phyloP scores from a whole-genome alignment of 2,888 invertebrate genomes.

The Pecten maximus region DNA sequence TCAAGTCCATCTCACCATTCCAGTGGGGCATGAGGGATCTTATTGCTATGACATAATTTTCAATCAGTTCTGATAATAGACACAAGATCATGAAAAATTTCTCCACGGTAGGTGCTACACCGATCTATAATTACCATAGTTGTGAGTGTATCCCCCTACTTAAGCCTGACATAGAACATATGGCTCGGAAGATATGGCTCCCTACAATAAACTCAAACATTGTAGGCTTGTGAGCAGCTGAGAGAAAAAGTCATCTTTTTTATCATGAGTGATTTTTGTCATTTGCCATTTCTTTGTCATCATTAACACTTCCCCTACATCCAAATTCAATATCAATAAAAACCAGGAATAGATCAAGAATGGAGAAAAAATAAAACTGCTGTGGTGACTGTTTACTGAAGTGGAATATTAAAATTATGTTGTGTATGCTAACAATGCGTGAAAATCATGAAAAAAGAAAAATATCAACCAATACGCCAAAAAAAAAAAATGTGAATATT shows the following conservation, averaged over 20 bases:
- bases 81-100: background rate
- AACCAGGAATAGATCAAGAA: background rate
- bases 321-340: background rate
- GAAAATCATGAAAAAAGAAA: background rate
- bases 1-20: background rate
- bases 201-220: background rate
- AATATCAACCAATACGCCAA: background rate
- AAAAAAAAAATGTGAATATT: background rate
- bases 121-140: background rate
- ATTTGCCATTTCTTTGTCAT: background rate
- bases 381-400: background rate
- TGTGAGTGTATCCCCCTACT: background rate
- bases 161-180: slow-evolving; percentile 20
- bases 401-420: background rate
- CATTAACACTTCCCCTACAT: background rate
- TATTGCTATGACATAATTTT: slow-evolving; percentile 28
- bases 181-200: background rate
- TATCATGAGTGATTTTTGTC: background rate
- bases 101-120: background rate
- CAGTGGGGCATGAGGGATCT: background rate
- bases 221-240: background rate
- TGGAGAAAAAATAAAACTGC: background rate
- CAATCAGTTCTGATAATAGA: background rate
- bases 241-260: background rate
- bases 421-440: background rate